phyloP scores from a whole-genome alignment of 64 coral and sea anemone species.

The Exaiptasia diaphana region DNA sequence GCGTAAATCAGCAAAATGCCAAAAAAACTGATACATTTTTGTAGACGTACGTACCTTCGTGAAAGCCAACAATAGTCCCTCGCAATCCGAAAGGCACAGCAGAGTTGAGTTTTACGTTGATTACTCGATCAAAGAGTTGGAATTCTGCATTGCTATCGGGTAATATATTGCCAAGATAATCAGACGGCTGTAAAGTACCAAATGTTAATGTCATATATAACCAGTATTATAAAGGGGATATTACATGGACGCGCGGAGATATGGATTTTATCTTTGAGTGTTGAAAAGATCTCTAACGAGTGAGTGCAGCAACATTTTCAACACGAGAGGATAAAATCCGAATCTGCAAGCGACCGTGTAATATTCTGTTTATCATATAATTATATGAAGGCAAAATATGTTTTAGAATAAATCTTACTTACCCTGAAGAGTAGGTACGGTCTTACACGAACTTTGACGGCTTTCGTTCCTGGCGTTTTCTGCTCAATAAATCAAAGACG shows the following conservation, averaged over 20 bases:
- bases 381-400: not conserved
- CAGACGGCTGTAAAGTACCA: constrained; percentile 58
- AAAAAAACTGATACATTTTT: no score
- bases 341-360: no score
- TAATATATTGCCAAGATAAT: constrained; percentile 57
- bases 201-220: not conserved
- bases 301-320: not conserved
- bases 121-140: constrained; percentile 85
- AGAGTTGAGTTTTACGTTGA: constrained; percentile 79
- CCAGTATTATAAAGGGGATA: not conserved
- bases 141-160: constrained; percentile 86
- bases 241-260: no score
- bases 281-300: no score
- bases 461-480: constrained; percentile 17
- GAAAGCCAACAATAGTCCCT: constrained; percentile 88
- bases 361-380: no score
- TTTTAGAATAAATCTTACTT: constrained; percentile 9
- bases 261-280: no score
- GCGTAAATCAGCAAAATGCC: no score
- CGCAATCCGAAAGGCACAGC: constrained; percentile 80
- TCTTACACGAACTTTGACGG: constrained; percentile 80
- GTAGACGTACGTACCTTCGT: constrained; percentile 65
- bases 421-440: constrained; percentile 80
- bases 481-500: not conserved
- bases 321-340: no score